phyloP scores from a whole-genome alignment of 1,140 invertebrate genomes.

The Cotesia glomerata region DNA sequence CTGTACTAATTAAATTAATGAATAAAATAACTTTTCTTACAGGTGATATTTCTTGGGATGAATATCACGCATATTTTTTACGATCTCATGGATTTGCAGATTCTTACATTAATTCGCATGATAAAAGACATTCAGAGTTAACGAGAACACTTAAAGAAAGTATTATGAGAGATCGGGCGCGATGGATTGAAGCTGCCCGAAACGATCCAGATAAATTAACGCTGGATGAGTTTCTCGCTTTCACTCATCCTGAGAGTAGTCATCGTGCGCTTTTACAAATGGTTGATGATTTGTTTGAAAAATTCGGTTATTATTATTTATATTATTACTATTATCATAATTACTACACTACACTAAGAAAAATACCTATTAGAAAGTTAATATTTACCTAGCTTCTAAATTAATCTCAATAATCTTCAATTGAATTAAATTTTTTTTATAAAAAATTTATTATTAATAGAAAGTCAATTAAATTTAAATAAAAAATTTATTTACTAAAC shows the following conservation, averaged over 20 bases:
- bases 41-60: slow-evolving; percentile 80
- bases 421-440: too few species aligned
- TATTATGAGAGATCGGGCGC: slow-evolving; percentile 78
- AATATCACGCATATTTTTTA: slow-evolving; percentile 79
- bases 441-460: too few species aligned
- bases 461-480: not conserved
- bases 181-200: slow-evolving; percentile 79
- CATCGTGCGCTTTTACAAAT: slow-evolving; percentile 74
- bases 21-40: slow-evolving; percentile 37
- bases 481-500: not conserved
- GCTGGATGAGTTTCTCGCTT: slow-evolving; percentile 80
- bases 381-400: too few species aligned
- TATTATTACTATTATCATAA: not conserved
- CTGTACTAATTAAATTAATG: not conserved
- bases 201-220: slow-evolving; percentile 76
- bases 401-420: too few species aligned
- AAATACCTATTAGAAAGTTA: too few species aligned
- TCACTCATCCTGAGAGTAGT: slow-evolving; percentile 84
- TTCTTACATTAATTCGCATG: slow-evolving; percentile 71
- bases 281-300: slow-evolving; percentile 77
- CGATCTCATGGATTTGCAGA: slow-evolving; percentile 71
- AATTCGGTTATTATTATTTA: slow-evolving; percentile 67
- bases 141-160: slow-evolving; percentile 57
- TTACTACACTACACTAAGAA: not conserved
- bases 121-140: slow-evolving; percentile 68